These are phyloP conservation scores for Pinctada fucata DNA, from an alignment of 2,888 invertebrate genomes.

Conservation along the genomic window DNA sequence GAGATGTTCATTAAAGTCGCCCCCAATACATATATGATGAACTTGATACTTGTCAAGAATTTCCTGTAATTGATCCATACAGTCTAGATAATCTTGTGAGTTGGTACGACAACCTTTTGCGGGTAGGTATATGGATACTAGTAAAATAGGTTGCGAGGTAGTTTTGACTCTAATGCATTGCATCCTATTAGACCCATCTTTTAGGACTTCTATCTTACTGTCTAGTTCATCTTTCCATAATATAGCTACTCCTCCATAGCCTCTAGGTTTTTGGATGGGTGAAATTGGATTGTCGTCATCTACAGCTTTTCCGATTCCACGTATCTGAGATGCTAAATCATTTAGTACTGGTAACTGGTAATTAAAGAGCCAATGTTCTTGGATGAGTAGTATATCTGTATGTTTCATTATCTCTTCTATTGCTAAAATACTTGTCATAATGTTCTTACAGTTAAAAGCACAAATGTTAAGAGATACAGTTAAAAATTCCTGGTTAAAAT, in stretches of 20 bases:
- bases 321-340: neutral
- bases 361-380: constrained; percentile 26
- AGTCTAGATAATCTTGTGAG: neutral
- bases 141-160: neutral
- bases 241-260: constrained; percentile 11
- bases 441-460: constrained; percentile 19
- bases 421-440: constrained; percentile 13
- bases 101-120: constrained; percentile 3
- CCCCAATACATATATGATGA: too few relatives aligned
- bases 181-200: neutral
- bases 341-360: neutral
- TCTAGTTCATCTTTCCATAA: constrained; percentile 7
- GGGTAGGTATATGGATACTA: neutral
- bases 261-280: neutral
- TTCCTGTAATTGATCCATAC: too few relatives aligned
- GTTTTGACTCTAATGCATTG: neutral
- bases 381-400: constrained; percentile 16
- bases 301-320: constrained; percentile 13
- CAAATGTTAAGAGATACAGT: too few relatives aligned
- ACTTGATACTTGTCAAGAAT: too few relatives aligned
- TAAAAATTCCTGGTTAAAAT: too few relatives aligned
- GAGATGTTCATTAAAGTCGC: too few relatives aligned
- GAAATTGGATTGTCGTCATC: constrained; percentile 4
- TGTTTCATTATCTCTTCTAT: neutral
- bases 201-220: neutral